Evolutionary conservation across 2,888 invertebrate species (phyloP).

Genomic region (Neoscelio sp.): DNA sequence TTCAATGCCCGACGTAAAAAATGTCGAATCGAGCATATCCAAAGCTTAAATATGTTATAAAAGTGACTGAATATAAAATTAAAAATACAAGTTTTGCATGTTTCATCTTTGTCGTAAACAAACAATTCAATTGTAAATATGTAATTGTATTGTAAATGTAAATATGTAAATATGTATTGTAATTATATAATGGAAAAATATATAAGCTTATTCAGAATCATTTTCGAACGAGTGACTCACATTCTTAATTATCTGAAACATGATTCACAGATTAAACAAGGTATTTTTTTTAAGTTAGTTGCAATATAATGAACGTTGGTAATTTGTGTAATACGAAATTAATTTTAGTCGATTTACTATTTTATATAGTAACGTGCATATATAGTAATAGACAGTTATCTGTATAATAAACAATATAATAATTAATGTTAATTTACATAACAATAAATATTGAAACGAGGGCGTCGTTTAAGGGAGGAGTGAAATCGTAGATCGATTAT

Average conservation of each 20-base stretch:
- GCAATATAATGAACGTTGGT: slow-evolving; percentile 25
- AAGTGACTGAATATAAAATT: slow-evolving; percentile 22
- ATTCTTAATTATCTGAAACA: slow-evolving; percentile 37
- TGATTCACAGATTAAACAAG: slow-evolving; percentile 39
- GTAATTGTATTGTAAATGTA: slow-evolving; percentile 3
- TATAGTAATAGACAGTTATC: too few species aligned
- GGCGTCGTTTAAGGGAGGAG: slow-evolving; percentile 20
- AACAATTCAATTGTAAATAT: slow-evolving; percentile 14
- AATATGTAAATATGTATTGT: slow-evolving; percentile 1
- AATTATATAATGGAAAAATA: slow-evolving; percentile 57
- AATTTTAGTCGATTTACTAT: too few species aligned
- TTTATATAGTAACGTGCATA: too few species aligned
- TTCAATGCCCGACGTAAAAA: not conserved
- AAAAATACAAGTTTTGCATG: slow-evolving; percentile 23
- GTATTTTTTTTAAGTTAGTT: slow-evolving; percentile 36
- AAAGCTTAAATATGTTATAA: not conserved
- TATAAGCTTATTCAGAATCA: slow-evolving; percentile 25
- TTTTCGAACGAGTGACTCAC: slow-evolving; percentile 40
- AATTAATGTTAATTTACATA: slow-evolving; percentile 19
- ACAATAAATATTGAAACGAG: slow-evolving; percentile 23
- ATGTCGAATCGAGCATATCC: not conserved
- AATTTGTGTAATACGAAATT: too few species aligned
- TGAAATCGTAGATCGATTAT: slow-evolving; percentile 2
- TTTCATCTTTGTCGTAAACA: too few species aligned
- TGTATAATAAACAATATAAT: too few species aligned